Conservation (phyloP, 2,113 vertebrate genomes). For the Leucosticte australis region DNA sequence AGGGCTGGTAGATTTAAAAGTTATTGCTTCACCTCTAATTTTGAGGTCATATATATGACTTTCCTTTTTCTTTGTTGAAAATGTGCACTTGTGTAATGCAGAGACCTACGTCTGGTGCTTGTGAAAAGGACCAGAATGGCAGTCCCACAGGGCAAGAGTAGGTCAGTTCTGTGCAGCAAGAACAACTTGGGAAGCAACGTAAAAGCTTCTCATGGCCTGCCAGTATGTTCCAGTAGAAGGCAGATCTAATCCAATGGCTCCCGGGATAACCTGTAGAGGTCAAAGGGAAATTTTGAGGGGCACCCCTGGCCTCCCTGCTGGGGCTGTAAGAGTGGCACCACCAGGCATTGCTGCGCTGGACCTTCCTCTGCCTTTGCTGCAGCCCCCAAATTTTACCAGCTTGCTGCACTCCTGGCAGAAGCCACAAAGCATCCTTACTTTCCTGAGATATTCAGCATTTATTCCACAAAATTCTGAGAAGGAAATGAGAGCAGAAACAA, state of each 20-base stretch:
- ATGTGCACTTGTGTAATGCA: not conserved
- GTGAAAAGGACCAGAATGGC: not conserved
- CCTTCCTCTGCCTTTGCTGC: not conserved
- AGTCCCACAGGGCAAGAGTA: not conserved
- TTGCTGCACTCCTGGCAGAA: not conserved
- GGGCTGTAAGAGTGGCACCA: not conserved
- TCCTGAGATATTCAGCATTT: not conserved
- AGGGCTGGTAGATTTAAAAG: not conserved
- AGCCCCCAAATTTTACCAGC: not conserved
- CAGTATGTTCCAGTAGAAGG: not conserved
- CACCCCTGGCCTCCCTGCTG: fast-evolving
- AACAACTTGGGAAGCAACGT: not conserved
- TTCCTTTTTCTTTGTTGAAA: not conserved
- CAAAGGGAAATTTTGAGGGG: not conserved
- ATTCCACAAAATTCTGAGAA: not conserved
- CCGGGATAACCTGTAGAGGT: not conserved
- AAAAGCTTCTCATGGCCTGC: not conserved
- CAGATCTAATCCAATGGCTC: too few species aligned
- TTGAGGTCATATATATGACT: not conserved
- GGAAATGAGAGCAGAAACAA: slow-evolving; percentile 3
- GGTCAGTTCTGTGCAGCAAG: not conserved
- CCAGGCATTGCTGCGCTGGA: fast-evolving
- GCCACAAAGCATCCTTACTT: not conserved
- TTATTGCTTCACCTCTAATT: slow-evolving; percentile 10
- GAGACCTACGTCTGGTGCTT: not conserved